These are phyloP conservation scores for Leptosomus discolor DNA, from an alignment of 2,113 vertebrate species.

Conservation along the genomic window DNA sequence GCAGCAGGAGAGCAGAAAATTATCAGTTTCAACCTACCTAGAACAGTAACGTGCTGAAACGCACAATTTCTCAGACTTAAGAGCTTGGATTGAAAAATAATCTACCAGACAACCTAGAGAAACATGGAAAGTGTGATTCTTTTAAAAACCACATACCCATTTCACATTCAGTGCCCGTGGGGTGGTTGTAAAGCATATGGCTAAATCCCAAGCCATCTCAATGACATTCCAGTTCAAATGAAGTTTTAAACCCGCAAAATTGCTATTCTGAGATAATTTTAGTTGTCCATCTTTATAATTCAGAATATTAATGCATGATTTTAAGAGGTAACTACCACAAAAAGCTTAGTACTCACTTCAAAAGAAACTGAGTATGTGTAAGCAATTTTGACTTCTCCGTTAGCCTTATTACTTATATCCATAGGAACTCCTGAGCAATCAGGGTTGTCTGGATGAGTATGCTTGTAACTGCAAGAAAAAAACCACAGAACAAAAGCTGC, in stretches of 20 bases:
- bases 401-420: slow-evolving; percentile 85
- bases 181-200: background rate
- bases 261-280: background rate
- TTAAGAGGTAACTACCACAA: background rate
- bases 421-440: slow-evolving; percentile 85
- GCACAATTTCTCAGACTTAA: background rate
- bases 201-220: background rate
- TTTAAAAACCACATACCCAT: background rate
- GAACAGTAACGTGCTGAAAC: background rate
- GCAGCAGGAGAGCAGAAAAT: background rate
- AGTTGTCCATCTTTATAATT: background rate
- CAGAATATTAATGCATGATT: background rate
- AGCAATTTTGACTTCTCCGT: slow-evolving; percentile 77
- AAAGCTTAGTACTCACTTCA: slow-evolving; percentile 73
- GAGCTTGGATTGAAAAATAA: background rate
- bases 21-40: background rate
- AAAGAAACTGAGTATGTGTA: slow-evolving; percentile 92
- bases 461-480: slow-evolving; percentile 80
- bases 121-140: background rate
- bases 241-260: background rate
- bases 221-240: background rate
- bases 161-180: background rate
- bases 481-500: background rate
- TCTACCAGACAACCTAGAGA: background rate
- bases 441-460: slow-evolving; percentile 74